phyloP scores from a whole-genome alignment of 2,888 invertebrate genomes.

The Nephrotoma appendiculata region DNA sequence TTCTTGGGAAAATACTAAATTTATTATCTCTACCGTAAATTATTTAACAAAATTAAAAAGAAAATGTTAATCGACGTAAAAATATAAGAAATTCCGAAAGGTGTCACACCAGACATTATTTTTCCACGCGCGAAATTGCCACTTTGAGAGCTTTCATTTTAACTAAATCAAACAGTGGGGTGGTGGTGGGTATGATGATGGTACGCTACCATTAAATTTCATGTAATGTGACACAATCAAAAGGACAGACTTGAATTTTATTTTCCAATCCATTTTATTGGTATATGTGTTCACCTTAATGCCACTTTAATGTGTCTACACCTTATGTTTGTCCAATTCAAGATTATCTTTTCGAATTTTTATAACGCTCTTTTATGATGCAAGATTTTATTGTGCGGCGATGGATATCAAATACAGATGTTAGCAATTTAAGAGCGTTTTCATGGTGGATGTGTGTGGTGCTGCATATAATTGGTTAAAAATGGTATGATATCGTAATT shows the following conservation, averaged over 20 bases:
- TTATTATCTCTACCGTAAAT: background rate
- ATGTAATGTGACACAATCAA: background rate
- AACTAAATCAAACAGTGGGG: background rate
- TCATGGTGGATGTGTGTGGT: background rate
- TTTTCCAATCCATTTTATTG: background rate
- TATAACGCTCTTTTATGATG: background rate
- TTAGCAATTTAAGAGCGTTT: background rate
- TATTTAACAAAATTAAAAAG: background rate
- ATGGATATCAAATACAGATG: background rate
- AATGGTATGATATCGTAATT: background rate
- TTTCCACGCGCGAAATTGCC: background rate
- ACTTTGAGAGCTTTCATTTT: background rate
- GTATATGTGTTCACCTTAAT: background rate
- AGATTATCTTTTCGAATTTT: background rate
- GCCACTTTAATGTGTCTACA: background rate
- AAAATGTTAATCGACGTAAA: background rate
- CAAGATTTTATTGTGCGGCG: background rate
- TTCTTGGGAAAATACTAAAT: background rate
- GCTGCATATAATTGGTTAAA: background rate
- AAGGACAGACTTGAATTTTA: background rate
- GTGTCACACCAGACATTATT: background rate
- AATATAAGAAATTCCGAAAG: background rate
- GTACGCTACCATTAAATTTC: background rate
- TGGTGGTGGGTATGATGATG: background rate
- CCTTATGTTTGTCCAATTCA: background rate